phyloP scores from a whole-genome alignment of 2,797 vertebrate genomes.

The Peromyscus aztecus region DNA sequence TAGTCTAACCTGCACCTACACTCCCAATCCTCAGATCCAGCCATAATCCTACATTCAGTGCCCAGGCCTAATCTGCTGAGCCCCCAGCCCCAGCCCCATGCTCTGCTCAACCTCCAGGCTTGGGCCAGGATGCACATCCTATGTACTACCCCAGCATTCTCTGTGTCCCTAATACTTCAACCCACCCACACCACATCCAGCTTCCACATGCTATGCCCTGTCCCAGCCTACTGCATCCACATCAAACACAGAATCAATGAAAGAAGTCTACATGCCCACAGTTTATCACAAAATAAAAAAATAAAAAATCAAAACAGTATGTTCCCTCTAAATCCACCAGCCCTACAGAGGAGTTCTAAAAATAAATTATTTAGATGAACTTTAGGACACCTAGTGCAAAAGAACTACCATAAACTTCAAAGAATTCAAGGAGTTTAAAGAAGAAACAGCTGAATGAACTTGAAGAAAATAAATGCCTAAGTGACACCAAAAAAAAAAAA shows the following conservation, averaged over 20 bases:
- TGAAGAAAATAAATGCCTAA: background rate
- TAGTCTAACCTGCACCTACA: background rate
- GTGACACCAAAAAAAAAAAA: background rate
- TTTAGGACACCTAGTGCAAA: background rate
- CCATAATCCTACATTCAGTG: background rate
- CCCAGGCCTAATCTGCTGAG: background rate
- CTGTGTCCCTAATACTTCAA: background rate
- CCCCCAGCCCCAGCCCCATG: background rate
- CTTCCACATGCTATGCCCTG: background rate
- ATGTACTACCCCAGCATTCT: background rate
- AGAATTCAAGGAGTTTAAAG: background rate
- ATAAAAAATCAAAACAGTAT: background rate
- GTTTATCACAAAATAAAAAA: background rate
- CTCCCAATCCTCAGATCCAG: background rate
- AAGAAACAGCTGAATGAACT: background rate
- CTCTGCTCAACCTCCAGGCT: background rate
- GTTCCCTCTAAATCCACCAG: background rate
- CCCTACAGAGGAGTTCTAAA: background rate
- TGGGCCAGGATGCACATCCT: background rate
- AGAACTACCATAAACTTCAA: background rate
- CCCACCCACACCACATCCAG: background rate
- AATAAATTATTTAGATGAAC: background rate
- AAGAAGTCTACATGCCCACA: background rate
- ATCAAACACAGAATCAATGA: background rate
- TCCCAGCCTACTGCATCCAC: background rate